A percentile compares a stretch with the other conserved stretches of the same genome.
These are phyloP conservation scores for Lampris megalopsis DNA, from an alignment of 2,113 vertebrate species.

Conservation along the genomic window DNA sequence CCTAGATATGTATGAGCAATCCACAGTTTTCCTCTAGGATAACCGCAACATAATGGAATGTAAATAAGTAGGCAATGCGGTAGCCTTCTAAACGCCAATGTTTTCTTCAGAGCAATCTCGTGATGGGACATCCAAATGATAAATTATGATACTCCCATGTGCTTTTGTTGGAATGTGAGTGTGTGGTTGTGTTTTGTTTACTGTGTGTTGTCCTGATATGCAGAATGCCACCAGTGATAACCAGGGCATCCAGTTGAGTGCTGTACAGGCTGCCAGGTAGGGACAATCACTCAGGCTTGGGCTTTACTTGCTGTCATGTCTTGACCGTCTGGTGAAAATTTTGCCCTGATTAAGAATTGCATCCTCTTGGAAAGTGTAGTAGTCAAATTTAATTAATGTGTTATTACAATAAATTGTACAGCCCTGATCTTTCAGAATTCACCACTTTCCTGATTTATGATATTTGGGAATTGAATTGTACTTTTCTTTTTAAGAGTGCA, in stretches of 20 bases:
- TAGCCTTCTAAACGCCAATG: not conserved
- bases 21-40: not conserved
- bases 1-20: not conserved
- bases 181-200: not conserved
- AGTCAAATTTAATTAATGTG: conserved; percentile 24
- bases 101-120: too few species aligned
- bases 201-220: conserved; percentile 37
- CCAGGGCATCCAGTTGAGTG: conserved; percentile 96
- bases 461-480: conserved; percentile 25
- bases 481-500: conserved; percentile 4
- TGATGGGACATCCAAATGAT: too few species aligned
- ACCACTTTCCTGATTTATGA: conserved; percentile 5
- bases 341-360: not conserved
- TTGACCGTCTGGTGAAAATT: conserved; percentile 2
- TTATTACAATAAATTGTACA: conserved; percentile 26
- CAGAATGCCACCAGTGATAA: conserved; percentile 99
- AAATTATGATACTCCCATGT: not conserved
- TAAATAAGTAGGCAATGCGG: too few species aligned
- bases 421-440: conserved; percentile 21
- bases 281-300: not conserved
- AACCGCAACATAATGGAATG: too few species aligned
- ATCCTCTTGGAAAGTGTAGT: conserved; percentile 27
- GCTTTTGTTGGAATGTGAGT: not conserved
- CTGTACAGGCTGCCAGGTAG: conserved; percentile 98
- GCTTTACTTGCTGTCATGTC: not conserved